These are phyloP conservation scores for Micropoecilia bifurca DNA, from an alignment of 2,797 vertebrate species.

Conservation along the genomic window DNA sequence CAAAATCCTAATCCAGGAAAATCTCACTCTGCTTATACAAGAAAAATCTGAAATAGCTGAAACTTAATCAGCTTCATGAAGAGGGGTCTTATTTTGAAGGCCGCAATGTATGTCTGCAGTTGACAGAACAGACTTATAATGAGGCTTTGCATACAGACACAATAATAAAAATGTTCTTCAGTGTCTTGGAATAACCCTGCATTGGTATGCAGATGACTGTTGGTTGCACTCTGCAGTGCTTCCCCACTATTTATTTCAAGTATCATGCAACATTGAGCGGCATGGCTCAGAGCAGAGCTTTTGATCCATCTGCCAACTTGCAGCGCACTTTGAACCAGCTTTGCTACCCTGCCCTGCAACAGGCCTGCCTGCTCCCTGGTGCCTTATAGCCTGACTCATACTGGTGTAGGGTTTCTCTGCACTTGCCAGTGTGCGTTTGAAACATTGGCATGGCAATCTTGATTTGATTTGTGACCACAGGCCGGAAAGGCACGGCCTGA, in stretches of 20 bases:
- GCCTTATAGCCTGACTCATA: slow-evolving; percentile 53
- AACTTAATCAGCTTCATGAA: neutral
- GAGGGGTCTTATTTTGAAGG: neutral
- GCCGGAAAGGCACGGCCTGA: slow-evolving; percentile 23
- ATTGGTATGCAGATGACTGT: slow-evolving; percentile 37
- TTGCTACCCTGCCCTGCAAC: slow-evolving; percentile 68
- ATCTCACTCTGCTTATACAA: neutral
- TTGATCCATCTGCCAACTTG: slow-evolving; percentile 70
- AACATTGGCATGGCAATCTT: slow-evolving; percentile 17
- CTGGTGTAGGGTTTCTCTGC: slow-evolving; percentile 64
- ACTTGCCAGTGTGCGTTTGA: slow-evolving; percentile 33
- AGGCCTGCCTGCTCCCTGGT: slow-evolving; percentile 46
- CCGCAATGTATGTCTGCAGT: neutral
- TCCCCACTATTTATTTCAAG: slow-evolving; percentile 54
- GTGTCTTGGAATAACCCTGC: slow-evolving; percentile 7
- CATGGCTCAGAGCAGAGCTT: slow-evolving; percentile 52
- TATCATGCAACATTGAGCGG: slow-evolving; percentile 63
- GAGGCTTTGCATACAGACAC: neutral
- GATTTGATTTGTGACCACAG: slow-evolving; percentile 34
- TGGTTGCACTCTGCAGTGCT: slow-evolving; percentile 36
- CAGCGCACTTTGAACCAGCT: slow-evolving; percentile 51
- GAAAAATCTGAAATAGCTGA: neutral
- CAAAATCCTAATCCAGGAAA: neutral
- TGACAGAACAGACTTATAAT: neutral
- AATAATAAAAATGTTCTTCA: neutral